Evolutionary conservation across 1,140 invertebrate species (phyloP).

Genomic region (Caerostris darwini): DNA sequence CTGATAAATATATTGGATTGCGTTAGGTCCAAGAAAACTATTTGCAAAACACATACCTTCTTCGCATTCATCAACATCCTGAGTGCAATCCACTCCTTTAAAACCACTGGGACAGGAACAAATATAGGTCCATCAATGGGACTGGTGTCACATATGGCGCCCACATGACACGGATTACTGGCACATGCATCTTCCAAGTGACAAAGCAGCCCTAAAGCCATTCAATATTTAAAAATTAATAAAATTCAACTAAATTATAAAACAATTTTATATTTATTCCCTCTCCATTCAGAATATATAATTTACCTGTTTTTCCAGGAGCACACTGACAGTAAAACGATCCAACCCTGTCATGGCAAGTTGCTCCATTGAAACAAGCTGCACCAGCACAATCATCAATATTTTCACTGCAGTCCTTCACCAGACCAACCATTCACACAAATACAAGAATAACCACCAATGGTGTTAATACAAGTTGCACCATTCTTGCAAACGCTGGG

Average conservation of each 20-base stretch:
- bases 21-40: too few relatives aligned
- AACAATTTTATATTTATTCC: not conserved
- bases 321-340: slow-evolving; percentile 97
- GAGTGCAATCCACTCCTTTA: slow-evolving; percentile 94
- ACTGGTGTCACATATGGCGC: slow-evolving; percentile 96
- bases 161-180: slow-evolving; percentile 95
- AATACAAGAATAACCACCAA: slow-evolving; percentile 95
- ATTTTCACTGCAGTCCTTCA: slow-evolving; percentile 93
- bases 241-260: not conserved
- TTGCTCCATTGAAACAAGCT: slow-evolving; percentile 97
- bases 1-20: too few relatives aligned
- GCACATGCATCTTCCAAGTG: slow-evolving; percentile 98
- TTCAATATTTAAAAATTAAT: not conserved
- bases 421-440: slow-evolving; percentile 98
- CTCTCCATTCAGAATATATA: not conserved
- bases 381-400: slow-evolving; percentile 96
- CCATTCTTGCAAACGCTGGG: slow-evolving; percentile 96
- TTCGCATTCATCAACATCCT: slow-evolving; percentile 97
- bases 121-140: slow-evolving; percentile 95
- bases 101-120: slow-evolving; percentile 96
- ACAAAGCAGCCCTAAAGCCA: slow-evolving; percentile 88
- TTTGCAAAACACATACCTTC: slow-evolving; percentile 86
- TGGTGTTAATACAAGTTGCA: slow-evolving; percentile 95
- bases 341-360: slow-evolving; percentile 96
- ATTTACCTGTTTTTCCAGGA: slow-evolving; percentile 93